These are phyloP conservation scores for Diorhabda sublineata DNA, from an alignment of 1,140 invertebrate genomes.

Conservation along the genomic window DNA sequence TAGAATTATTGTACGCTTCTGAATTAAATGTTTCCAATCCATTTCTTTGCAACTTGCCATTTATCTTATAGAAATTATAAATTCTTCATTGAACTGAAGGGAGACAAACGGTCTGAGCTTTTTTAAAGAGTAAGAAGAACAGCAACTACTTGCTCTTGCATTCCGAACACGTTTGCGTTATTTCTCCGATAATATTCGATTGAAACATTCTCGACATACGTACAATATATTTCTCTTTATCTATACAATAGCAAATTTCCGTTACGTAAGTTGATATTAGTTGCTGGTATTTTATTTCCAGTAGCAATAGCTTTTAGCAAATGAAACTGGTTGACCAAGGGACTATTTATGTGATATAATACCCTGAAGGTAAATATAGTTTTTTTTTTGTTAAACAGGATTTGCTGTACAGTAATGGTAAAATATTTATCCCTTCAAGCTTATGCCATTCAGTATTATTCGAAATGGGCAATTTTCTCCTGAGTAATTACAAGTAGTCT, in stretches of 20 bases:
- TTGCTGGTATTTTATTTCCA: conserved; percentile 29
- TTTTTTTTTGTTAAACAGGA: conserved; percentile 24
- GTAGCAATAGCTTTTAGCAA: conserved; percentile 40
- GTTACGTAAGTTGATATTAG: conserved; percentile 14
- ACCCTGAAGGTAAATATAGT: conserved; percentile 8
- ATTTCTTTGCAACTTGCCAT: background rate
- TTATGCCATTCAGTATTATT: conserved; percentile 32
- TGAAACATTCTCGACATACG: conserved; percentile 19
- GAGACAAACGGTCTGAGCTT: conserved; percentile 7
- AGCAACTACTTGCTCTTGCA: conserved; percentile 22
- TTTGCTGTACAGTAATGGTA: conserved; percentile 23
- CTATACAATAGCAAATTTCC: background rate
- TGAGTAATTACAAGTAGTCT: conserved; percentile 18
- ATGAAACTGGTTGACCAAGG: conserved; percentile 38
- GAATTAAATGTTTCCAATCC: conserved; percentile 2
- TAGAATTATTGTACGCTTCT: background rate
- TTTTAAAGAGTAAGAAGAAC: conserved; percentile 12
- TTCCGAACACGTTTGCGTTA: conserved; percentile 37
- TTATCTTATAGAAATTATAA: conserved; percentile 6
- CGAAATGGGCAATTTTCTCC: conserved; percentile 32
- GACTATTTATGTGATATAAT: conserved; percentile 21
- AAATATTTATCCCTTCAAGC: conserved; percentile 28
- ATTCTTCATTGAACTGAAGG: conserved; percentile 14
- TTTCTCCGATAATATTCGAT: conserved; percentile 30
- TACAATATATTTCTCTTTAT: background rate